These are phyloP conservation scores for Lepas anatifera DNA, from an alignment of 2,888 invertebrate genomes.

Conservation along the genomic window DNA sequence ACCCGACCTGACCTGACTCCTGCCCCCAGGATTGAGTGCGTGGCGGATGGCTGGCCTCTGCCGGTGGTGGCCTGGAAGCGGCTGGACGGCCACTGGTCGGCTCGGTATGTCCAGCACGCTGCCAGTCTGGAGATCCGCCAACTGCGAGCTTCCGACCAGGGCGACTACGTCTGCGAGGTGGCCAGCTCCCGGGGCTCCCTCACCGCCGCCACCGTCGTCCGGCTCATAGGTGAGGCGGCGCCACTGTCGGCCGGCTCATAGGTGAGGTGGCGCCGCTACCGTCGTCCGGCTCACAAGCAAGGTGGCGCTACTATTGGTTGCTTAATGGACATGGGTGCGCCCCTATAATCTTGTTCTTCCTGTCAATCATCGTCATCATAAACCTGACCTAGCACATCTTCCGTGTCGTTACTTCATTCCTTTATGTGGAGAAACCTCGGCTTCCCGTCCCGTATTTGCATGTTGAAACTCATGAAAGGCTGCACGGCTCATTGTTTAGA, in stretches of 20 bases:
- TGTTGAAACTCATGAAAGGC: no score
- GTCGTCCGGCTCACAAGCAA: not conserved
- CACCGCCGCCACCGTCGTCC: slow-evolving; percentile 10
- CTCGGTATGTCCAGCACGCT: slow-evolving; percentile 7
- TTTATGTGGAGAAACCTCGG: no score
- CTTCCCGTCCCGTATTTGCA: no score
- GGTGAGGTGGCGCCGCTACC: slow-evolving; percentile 9
- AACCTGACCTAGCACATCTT: no score
- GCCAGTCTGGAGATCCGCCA: slow-evolving; percentile 12
- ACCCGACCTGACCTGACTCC: no score
- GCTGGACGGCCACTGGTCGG: slow-evolving; percentile 1
- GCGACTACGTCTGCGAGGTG: slow-evolving; percentile 63
- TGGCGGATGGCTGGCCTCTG: slow-evolving; percentile 50
- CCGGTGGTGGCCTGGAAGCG: slow-evolving; percentile 15
- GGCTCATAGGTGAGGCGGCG: not conserved
- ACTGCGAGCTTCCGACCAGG: slow-evolving; percentile 35
- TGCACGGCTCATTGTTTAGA: no score
- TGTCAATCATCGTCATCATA: no score
- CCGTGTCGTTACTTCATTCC: no score
- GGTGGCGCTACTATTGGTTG: no score
- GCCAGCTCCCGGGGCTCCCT: slow-evolving; percentile 39
- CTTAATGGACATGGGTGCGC: no score
- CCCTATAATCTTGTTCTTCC: no score
- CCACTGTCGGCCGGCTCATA: no score
- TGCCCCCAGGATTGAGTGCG: slow-evolving; percentile 52